These are phyloP conservation scores for Thysanoteuthis rhombus DNA, from an alignment of 2,888 invertebrate genomes.

Conservation along the genomic window DNA sequence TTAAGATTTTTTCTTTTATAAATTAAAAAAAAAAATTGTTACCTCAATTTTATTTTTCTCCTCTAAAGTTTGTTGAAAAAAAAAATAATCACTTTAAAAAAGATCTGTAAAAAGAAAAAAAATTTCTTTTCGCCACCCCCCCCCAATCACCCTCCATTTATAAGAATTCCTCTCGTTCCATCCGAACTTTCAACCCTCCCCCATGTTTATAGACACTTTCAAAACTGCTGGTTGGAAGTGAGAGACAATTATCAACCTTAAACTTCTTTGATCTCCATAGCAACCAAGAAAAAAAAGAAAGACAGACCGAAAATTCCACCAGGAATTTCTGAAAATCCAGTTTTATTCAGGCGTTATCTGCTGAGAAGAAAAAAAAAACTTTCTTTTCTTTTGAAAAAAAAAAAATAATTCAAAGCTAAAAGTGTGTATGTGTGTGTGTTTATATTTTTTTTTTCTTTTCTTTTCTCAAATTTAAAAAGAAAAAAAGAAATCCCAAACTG, in stretches of 20 bases:
- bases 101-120: background rate
- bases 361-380: background rate
- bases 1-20: too few relatives aligned
- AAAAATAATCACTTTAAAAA: too few relatives aligned
- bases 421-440: too few relatives aligned
- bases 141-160: background rate
- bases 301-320: background rate
- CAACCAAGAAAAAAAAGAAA: background rate
- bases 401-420: background rate
- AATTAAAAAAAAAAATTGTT: too few relatives aligned
- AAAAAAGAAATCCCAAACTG: background rate
- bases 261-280: constrained; percentile 12
- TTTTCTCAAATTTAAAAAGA: background rate
- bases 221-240: background rate
- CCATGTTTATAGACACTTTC: background rate
- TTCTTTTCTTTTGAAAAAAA: background rate
- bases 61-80: too few relatives aligned
- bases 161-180: background rate
- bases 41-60: too few relatives aligned
- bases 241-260: background rate
- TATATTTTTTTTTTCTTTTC: too few relatives aligned
- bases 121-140: background rate
- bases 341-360: background rate
- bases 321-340: background rate
- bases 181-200: background rate